Conservation (phyloP, 2,797 vertebrate genomes). For the Pseudomugil gertrudae region DNA sequence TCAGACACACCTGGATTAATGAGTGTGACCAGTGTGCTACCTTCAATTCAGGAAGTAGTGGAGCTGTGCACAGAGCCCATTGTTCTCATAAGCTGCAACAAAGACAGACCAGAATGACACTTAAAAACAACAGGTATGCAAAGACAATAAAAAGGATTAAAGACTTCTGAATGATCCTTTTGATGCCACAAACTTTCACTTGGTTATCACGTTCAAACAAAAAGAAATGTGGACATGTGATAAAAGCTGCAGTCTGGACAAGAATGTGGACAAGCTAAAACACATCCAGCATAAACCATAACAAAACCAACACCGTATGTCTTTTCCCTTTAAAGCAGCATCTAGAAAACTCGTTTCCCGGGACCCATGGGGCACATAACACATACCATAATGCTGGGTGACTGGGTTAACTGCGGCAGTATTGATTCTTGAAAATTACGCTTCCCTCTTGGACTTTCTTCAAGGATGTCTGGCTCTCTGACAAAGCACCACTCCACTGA, state of each 20-base stretch:
- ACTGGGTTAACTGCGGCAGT: slow-evolving; percentile 6
- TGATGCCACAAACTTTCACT: not conserved
- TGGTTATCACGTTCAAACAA: not conserved
- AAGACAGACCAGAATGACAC: slow-evolving; percentile 17
- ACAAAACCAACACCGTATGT: not conserved
- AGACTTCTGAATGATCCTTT: not conserved
- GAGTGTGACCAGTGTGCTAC: too few species aligned
- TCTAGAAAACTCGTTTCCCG: slow-evolving; percentile 4
- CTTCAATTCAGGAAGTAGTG: too few species aligned
- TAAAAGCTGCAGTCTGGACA: not conserved
- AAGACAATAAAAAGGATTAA: not conserved
- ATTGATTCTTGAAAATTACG: not conserved
- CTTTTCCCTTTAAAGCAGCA: slow-evolving; percentile 4
- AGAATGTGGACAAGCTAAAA: slow-evolving; percentile 9
- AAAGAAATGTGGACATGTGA: not conserved
- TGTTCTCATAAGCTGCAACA: slow-evolving; percentile 18
- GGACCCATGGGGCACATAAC: not conserved
- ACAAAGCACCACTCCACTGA: not conserved
- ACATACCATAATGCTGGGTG: not conserved
- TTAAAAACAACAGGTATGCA: slow-evolving; percentile 16
- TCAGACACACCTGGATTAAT: too few species aligned
- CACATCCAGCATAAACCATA: not conserved
- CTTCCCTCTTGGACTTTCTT: not conserved
- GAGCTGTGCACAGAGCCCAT: too few species aligned
- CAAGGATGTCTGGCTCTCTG: not conserved